Conservation (phyloP, 1,140 invertebrate species). For the Halesus radiatus region DNA sequence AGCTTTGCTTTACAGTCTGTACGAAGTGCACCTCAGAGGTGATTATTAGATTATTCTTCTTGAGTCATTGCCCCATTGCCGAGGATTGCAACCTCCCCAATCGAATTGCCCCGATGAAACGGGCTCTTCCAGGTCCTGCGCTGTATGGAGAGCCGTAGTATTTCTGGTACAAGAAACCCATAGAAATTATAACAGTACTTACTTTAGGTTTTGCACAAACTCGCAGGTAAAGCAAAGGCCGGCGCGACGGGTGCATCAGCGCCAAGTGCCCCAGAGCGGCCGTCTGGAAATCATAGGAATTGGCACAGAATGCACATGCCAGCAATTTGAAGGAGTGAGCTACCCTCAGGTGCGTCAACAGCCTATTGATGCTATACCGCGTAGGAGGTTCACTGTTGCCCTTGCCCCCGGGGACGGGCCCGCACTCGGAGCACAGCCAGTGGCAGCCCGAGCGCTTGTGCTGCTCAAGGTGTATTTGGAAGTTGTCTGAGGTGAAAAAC, state of each 20-base stretch:
- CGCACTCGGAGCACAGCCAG: neutral
- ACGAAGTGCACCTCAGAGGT: too few species aligned
- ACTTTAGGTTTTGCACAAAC: neutral
- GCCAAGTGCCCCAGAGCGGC: conserved; percentile 74
- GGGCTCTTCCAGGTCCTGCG: too few species aligned
- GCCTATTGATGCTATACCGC: neutral
- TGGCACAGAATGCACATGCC: conserved; percentile 65
- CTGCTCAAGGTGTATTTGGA: neutral
- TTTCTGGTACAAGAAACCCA: too few species aligned
- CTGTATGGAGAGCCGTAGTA: too few species aligned
- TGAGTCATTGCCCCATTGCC: too few species aligned
- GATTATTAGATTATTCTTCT: too few species aligned
- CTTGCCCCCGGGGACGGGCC: too few species aligned
- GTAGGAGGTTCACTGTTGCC: too few species aligned
- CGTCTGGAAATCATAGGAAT: conserved; percentile 64
- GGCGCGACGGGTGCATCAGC: conserved; percentile 71
- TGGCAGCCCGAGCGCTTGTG: neutral
- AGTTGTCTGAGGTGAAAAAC: neutral
- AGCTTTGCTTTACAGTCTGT: too few species aligned
- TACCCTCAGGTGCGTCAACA: conserved; percentile 59
- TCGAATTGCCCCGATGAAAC: too few species aligned
- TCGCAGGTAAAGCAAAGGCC: conserved; percentile 63
- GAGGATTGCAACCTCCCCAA: too few species aligned
- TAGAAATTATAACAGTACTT: too few species aligned
- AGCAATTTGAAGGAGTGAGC: conserved; percentile 62